Evolutionary conservation across 2,797 vertebrate species (phyloP).

Genomic region (Acestrorhynchus altus): DNA sequence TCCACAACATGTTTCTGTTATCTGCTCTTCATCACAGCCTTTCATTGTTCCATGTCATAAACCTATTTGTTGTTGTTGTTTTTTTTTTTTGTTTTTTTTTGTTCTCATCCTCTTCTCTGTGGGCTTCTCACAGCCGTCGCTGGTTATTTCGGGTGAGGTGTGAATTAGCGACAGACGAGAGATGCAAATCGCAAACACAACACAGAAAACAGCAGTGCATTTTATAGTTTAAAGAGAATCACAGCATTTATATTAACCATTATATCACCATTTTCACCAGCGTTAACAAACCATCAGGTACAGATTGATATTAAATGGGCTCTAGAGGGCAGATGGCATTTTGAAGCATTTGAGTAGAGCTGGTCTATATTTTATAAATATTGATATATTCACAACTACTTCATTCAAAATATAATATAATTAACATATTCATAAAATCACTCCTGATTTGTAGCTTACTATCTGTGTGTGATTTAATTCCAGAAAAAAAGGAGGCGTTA

Average conservation of each 20-base stretch:
- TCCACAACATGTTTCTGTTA: neutral
- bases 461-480: no score
- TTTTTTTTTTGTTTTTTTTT: no score
- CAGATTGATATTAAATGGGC: no score
- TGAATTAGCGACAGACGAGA: slow-evolving; percentile 49
- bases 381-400: no score
- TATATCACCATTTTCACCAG: neutral
- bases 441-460: no score
- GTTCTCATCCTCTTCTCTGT: slow-evolving; percentile 19
- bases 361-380: no score
- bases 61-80: neutral
- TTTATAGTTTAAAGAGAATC: neutral
- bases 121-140: slow-evolving; percentile 26
- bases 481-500: no score
- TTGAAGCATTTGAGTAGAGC: no score
- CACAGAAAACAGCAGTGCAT: neutral
- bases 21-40: neutral
- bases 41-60: neutral
- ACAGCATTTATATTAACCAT: neutral
- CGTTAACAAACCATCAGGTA: neutral
- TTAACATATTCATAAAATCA: no score
- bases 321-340: no score
- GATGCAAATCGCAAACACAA: slow-evolving; percentile 29
- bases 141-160: slow-evolving; percentile 55
- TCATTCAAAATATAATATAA: no score